These are phyloP conservation scores for Ailuropoda melanoleuca DNA, from an alignment of 2,113 vertebrate species.

Conservation along the genomic window DNA sequence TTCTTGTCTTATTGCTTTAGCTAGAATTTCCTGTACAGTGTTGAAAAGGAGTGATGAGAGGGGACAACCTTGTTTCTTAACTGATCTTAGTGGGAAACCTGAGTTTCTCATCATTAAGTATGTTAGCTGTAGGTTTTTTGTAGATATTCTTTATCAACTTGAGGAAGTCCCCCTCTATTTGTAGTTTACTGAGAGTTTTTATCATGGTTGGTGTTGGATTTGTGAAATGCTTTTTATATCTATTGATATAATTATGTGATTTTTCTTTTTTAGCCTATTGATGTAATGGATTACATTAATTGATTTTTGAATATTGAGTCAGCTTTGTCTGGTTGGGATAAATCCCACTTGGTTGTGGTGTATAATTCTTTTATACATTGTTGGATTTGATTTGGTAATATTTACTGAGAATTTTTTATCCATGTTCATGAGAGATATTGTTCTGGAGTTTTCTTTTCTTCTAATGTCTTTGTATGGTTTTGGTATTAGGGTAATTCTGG, in stretches of 20 bases:
- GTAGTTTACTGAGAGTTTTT: neutral
- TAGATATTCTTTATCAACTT: neutral
- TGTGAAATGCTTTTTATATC: neutral
- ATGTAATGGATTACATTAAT: neutral
- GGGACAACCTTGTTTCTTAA: neutral
- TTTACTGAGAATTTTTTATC: neutral
- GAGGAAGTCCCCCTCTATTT: neutral
- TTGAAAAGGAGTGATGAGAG: neutral
- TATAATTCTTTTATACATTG: neutral
- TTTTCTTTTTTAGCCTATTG: neutral
- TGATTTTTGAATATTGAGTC: neutral
- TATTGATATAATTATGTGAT: neutral
- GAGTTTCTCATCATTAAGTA: neutral
- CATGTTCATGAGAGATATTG: neutral
- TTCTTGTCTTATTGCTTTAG: neutral
- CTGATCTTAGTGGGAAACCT: neutral
- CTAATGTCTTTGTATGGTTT: neutral
- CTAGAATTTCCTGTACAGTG: neutral
- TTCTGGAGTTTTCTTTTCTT: neutral
- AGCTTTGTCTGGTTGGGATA: neutral
- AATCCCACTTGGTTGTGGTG: neutral
- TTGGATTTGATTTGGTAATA: neutral
- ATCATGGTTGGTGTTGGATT: neutral
- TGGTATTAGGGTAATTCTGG: neutral
- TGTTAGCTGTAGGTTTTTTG: neutral